Conservation (phyloP, 2,113 vertebrate genomes). For the Thymallus thymallus region DNA sequence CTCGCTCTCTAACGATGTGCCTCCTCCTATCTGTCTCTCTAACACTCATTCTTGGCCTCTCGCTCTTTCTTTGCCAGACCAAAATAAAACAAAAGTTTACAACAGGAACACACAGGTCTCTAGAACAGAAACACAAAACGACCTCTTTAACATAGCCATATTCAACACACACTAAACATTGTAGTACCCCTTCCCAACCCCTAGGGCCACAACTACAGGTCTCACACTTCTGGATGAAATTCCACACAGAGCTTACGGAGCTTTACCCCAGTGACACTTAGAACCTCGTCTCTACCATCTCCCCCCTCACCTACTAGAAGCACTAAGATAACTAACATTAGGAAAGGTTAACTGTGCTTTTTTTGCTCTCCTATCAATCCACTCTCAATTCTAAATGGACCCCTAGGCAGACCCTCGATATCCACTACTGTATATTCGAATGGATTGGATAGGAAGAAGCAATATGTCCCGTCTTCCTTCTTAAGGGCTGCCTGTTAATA, state of each 20-base stretch:
- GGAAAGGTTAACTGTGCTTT: not conserved
- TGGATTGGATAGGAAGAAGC: too few species aligned
- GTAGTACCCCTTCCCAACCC: too few species aligned
- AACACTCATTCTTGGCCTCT: not conserved
- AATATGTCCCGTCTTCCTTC: too few species aligned
- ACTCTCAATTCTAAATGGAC: too few species aligned
- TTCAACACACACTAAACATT: not conserved
- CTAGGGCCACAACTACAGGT: not conserved
- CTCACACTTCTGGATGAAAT: slow-evolving; percentile 40
- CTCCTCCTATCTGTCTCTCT: not conserved
- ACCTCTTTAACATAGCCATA: not conserved
- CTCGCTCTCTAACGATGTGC: not conserved
- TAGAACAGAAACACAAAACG: not conserved
- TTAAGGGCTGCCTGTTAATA: too few species aligned
- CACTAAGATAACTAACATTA: not conserved
- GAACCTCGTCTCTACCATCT: slow-evolving; percentile 16
- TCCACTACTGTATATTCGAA: too few species aligned
- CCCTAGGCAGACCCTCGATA: too few species aligned
- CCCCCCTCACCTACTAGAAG: not conserved
- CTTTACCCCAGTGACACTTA: not conserved
- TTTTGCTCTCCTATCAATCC: too few species aligned
- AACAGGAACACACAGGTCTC: not conserved
- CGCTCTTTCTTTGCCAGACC: slow-evolving; percentile 8
- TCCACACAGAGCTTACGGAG: slow-evolving; percentile 46
- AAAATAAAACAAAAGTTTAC: slow-evolving; percentile 17